phyloP scores from a whole-genome alignment of 2,797 vertebrate genomes.

The Phaenicophaeus curvirostris region DNA sequence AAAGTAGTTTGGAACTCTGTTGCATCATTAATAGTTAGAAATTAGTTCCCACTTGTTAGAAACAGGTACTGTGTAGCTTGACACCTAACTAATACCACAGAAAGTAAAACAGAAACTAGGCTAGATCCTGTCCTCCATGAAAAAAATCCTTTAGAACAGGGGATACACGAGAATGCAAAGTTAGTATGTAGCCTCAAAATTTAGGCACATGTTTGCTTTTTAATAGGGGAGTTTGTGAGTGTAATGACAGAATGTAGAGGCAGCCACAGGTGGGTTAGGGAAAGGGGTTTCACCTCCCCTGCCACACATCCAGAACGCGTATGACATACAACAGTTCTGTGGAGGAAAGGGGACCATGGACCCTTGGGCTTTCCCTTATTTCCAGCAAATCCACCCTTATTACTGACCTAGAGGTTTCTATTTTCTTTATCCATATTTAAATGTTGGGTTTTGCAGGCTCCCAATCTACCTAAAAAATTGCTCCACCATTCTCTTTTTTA shows the following conservation, averaged over 20 bases:
- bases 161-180: background rate
- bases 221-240: background rate
- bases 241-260: background rate
- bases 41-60: background rate
- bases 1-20: background rate
- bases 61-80: background rate
- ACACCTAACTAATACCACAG: background rate
- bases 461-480: background rate
- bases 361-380: background rate
- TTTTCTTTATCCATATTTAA: background rate
- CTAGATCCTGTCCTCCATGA: background rate
- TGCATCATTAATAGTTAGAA: background rate
- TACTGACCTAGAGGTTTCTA: background rate
- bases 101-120: background rate
- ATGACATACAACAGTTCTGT: background rate
- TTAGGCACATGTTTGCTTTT: background rate
- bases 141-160: background rate
- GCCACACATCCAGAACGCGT: accelerated
- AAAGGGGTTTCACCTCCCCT: background rate
- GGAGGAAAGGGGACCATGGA: accelerated
- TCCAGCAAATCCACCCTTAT: background rate
- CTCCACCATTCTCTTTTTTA: background rate
- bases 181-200: background rate
- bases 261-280: background rate
- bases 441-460: background rate